Conservation (phyloP, 2,113 vertebrate genomes). For the Plecturocebus donacophilus region DNA sequence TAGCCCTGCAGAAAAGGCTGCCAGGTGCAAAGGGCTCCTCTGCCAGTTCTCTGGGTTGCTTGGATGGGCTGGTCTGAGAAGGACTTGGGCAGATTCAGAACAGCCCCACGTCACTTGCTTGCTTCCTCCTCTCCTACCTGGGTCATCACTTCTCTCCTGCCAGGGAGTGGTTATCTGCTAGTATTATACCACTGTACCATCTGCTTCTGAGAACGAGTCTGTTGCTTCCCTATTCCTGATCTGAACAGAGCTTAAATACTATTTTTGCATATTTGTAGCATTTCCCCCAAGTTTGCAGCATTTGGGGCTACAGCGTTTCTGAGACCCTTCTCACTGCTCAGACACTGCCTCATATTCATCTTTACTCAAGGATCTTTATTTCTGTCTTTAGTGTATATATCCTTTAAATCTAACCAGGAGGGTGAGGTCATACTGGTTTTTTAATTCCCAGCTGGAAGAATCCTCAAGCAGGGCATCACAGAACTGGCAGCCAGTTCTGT, state of each 20-base stretch:
- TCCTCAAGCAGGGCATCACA: neutral
- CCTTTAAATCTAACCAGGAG: neutral
- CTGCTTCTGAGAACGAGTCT: neutral
- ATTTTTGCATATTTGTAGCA: neutral
- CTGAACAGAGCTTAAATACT: neutral
- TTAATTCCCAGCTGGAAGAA: neutral
- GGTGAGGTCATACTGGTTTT: neutral
- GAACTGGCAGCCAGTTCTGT: neutral
- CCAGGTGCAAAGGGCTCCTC: neutral
- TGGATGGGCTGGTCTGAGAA: neutral
- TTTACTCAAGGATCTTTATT: neutral
- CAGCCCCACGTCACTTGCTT: neutral
- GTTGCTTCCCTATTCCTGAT: neutral
- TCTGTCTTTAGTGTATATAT: neutral
- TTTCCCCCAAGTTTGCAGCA: neutral
- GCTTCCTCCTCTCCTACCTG: neutral
- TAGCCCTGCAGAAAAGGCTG: neutral
- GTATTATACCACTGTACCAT: neutral
- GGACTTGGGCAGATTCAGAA: no score
- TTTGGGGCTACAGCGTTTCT: neutral
- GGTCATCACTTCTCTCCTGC: neutral
- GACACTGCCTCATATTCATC: neutral
- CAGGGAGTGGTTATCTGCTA: neutral
- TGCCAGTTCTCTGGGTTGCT: neutral
- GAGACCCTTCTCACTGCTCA: no score